Evolutionary conservation across 2,797 vertebrate species (phyloP).

Genomic region (Loriculus beryllinus): DNA sequence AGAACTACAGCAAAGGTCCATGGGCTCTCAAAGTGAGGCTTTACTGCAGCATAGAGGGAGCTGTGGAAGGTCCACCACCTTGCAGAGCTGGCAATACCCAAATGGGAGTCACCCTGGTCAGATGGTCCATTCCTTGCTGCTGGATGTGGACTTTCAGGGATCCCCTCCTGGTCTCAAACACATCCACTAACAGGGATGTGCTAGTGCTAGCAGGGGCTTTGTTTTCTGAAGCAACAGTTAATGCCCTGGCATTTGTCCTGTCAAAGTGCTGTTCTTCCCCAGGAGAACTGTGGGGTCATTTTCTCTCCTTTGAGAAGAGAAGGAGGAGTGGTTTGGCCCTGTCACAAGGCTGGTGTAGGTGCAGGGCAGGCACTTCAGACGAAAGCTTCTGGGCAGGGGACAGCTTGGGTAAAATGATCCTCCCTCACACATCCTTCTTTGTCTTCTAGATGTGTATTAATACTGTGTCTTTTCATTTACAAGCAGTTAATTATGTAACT

Average conservation of each 20-base stretch:
- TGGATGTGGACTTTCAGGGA: not conserved
- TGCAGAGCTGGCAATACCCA: not conserved
- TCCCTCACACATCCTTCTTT: not conserved
- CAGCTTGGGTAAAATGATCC: not conserved
- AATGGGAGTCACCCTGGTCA: too few species aligned
- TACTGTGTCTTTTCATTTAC: not conserved
- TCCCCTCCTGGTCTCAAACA: fast-evolving
- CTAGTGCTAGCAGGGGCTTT: fast-evolving
- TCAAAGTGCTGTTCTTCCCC: not conserved
- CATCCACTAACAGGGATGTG: too few species aligned
- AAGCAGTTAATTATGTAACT: not conserved
- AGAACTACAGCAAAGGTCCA: not conserved
- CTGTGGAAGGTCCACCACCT: not conserved
- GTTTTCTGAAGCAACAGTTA: not conserved
- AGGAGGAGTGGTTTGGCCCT: not conserved
- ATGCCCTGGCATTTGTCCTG: not conserved
- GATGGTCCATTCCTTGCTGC: not conserved
- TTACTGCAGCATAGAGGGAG: fast-evolving
- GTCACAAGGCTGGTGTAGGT: not conserved
- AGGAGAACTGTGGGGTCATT: not conserved
- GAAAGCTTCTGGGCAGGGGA: not conserved
- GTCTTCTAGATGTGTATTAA: not conserved
- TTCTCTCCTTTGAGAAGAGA: not conserved
- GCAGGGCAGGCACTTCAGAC: fast-evolving
- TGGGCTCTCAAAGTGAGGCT: not conserved